phyloP scores from a whole-genome alignment of 2,797 vertebrate genomes.

The Phaenicophaeus curvirostris region DNA sequence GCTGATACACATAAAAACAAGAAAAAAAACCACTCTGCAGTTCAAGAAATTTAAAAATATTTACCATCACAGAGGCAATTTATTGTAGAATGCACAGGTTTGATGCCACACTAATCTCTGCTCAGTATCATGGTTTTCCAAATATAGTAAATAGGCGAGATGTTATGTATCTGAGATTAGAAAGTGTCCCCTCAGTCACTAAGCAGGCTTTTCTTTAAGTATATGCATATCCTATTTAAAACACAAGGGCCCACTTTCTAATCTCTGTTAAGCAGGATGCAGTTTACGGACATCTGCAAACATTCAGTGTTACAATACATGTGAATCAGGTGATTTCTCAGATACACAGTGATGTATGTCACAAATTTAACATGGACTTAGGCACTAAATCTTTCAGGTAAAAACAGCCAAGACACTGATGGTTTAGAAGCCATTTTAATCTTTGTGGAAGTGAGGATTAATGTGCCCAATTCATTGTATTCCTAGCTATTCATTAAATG shows the following conservation, averaged over 20 bases:
- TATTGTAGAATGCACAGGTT: neutral
- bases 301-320: neutral
- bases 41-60: neutral
- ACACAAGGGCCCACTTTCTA: neutral
- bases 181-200: neutral
- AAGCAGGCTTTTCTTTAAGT: conserved; percentile 10
- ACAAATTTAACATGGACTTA: neutral
- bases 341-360: neutral
- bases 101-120: neutral
- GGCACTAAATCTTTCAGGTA: neutral
- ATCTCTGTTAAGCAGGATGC: neutral
- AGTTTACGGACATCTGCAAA: neutral
- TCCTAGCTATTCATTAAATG: neutral
- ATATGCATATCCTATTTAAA: conserved; percentile 24
- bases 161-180: neutral
- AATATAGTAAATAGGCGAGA: neutral
- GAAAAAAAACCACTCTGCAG: accelerated
- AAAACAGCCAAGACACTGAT: neutral
- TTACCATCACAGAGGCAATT: neutral
- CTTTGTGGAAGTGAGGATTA: neutral
- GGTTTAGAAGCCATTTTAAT: neutral
- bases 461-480: neutral
- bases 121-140: neutral
- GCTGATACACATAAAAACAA: neutral
- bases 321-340: neutral